Percentiles rank a stretch among this genome's conserved stretches.
These are phyloP conservation scores for Phymorhynchus buccinoides DNA, from an alignment of 1,140 invertebrate genomes.

Conservation along the genomic window DNA sequence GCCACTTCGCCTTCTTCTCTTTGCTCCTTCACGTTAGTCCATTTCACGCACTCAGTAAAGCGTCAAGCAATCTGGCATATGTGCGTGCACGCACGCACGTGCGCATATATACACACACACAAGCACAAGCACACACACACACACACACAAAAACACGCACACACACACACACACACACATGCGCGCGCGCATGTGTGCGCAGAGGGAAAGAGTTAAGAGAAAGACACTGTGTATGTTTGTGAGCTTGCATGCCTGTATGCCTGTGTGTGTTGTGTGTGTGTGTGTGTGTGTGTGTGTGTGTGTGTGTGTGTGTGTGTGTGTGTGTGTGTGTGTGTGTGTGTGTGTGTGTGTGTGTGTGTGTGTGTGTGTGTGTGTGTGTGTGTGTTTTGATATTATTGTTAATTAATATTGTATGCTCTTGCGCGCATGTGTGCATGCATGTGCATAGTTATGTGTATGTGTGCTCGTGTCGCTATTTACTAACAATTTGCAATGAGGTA, in stretches of 20 bases:
- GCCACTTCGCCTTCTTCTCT: no score
- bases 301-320: neutral
- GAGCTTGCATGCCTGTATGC: neutral
- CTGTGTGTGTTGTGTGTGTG: neutral
- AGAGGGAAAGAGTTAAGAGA: neutral
- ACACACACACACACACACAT: no score
- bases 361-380: neutral
- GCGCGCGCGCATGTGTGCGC: no score
- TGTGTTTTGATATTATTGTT: neutral
- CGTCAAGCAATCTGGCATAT: neutral
- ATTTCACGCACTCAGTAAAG: neutral
- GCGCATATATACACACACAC: no score
- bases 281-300: neutral
- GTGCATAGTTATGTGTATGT: no score
- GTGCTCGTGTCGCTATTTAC: no score
- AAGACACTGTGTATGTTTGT: neutral
- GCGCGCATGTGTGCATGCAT: no score
- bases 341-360: slow-evolving; percentile 10
- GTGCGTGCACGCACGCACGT: neutral
- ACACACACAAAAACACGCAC: no score
- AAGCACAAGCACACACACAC: no score
- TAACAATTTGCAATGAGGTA: no score
- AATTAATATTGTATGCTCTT: no score
- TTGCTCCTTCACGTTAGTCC: no score
- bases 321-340: neutral